These are phyloP conservation scores for Piaya cayana DNA, from an alignment of 2,113 vertebrate species.

Conservation along the genomic window DNA sequence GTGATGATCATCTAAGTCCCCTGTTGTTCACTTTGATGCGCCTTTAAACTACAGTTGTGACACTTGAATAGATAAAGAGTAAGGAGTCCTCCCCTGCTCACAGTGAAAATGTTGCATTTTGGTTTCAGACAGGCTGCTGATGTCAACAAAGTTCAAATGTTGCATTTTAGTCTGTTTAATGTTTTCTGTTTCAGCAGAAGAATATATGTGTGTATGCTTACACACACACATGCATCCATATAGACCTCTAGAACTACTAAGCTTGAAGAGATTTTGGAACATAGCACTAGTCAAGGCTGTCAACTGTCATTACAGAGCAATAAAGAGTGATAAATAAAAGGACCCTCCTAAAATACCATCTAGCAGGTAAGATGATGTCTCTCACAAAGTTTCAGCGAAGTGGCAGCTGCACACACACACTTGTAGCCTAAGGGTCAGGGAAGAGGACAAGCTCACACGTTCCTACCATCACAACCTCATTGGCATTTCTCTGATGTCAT, in stretches of 20 bases:
- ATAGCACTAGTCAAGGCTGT: neutral
- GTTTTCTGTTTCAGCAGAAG: neutral
- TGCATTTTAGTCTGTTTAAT: neutral
- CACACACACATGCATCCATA: neutral
- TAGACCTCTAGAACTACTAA: neutral
- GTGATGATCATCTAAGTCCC: constrained; percentile 6
- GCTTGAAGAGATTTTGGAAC: neutral
- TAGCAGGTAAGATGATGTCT: constrained; percentile 42
- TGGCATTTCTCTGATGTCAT: constrained; percentile 29
- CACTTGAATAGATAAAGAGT: neutral
- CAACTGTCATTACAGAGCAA: neutral
- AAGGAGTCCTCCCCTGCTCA: neutral
- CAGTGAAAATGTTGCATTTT: neutral
- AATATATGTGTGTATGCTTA: accelerated
- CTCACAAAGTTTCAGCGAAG: neutral
- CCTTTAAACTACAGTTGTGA: constrained; percentile 1
- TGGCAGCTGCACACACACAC: constrained; percentile 33
- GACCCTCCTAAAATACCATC: constrained; percentile 36
- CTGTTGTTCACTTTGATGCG: constrained; percentile 2
- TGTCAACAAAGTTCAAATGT: neutral
- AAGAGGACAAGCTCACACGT: constrained; percentile 1
- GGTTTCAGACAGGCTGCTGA: neutral
- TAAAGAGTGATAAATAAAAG: neutral
- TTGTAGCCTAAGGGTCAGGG: neutral
- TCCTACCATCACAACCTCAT: neutral